A percentile compares a stretch with the other conserved stretches of the same genome.
Evolutionary conservation across 1,140 invertebrate species (phyloP).

Genomic region (Achatina immaculata): DNA sequence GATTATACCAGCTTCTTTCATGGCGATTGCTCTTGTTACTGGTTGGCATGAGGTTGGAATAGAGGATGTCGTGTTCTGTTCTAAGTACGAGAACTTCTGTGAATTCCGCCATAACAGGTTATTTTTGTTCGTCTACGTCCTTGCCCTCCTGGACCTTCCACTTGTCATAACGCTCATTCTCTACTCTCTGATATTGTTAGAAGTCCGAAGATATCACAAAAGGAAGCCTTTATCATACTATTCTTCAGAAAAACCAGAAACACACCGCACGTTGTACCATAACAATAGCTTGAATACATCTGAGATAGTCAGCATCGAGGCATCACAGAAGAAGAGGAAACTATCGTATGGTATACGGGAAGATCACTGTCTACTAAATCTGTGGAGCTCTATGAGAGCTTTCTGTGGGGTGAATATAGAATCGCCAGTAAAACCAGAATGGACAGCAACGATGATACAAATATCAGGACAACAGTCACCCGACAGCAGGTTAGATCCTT

Average conservation of each 20-base stretch:
- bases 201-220: conserved; percentile 11
- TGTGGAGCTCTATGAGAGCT: background rate
- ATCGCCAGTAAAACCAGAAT: background rate
- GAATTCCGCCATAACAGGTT: background rate
- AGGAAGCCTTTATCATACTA: background rate
- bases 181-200: background rate
- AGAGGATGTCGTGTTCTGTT: background rate
- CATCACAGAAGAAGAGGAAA: no score
- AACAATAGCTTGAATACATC: background rate
- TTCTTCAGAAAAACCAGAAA: background rate
- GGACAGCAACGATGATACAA: background rate
- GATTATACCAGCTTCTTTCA: background rate
- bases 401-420: background rate
- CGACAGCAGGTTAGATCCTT: background rate
- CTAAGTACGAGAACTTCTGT: background rate
- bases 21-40: background rate
- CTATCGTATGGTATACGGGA: background rate
- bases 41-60: background rate
- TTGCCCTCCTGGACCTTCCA: background rate
- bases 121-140: background rate
- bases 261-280: background rate
- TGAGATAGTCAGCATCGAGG: background rate
- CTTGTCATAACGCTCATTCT: background rate
- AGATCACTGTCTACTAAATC: no score
- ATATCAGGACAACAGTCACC: no score